Conservation (phyloP, 37 sponge, comb jelly and placozoan species). For the Eunapius fragilis region DNA sequence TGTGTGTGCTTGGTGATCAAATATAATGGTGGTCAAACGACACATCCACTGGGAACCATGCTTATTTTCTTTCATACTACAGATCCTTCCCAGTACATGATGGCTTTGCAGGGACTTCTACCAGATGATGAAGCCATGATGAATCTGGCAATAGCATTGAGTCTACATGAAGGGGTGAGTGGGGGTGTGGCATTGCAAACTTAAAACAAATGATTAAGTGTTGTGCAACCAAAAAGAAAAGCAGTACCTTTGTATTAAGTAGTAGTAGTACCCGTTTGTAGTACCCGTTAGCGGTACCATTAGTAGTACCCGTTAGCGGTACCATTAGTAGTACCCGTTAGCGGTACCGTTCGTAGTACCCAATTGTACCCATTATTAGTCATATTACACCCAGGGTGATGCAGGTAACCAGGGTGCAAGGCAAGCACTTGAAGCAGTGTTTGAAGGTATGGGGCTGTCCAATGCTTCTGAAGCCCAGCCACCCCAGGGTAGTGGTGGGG, state of each 20-base stretch:
- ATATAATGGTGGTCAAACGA: too few species aligned
- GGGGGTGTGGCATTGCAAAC: too few species aligned
- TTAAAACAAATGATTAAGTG: not conserved
- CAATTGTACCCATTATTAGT: too few species aligned
- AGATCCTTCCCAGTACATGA: constrained; percentile 71
- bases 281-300: too few species aligned
- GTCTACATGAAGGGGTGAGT: constrained; percentile 60
- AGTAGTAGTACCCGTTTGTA: too few species aligned
- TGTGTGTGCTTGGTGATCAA: too few species aligned
- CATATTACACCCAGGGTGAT: not conserved
- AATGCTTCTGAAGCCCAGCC: not conserved
- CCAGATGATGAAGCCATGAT: constrained; percentile 92
- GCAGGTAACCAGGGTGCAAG: not conserved
- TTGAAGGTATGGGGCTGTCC: constrained; percentile 27
- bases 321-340: too few species aligned
- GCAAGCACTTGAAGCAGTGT: constrained; percentile 33
- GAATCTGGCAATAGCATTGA: constrained; percentile 87
- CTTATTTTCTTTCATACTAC: not conserved
- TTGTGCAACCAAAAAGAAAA: too few species aligned
- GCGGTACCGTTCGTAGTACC: too few species aligned
- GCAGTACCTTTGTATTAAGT: too few species aligned
- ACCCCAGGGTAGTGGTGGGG: not conserved
- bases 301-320: too few species aligned
- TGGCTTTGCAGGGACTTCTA: constrained; percentile 46
- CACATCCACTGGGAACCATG: not conserved